phyloP scores from a whole-genome alignment of 2,113 vertebrate species.

The Cochlearius cochlearius region DNA sequence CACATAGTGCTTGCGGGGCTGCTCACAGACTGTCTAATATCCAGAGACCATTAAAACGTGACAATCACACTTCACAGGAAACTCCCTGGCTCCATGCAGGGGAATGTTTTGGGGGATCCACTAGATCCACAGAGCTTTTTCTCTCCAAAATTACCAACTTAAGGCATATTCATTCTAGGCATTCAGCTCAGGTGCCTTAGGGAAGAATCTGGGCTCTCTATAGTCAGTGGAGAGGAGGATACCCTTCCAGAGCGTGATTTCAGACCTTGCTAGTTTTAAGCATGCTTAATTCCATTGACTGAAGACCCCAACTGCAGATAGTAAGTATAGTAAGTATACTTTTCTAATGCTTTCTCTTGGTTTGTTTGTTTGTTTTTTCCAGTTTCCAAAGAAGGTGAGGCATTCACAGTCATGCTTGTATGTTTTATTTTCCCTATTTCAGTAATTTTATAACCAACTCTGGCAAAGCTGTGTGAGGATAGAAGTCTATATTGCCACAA shows the following conservation, averaged over 20 bases:
- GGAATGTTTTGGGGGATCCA: not conserved
- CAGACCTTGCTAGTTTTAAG: not conserved
- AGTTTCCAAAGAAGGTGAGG: not conserved
- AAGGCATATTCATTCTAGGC: not conserved
- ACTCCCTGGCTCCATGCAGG: not conserved
- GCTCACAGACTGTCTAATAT: not conserved
- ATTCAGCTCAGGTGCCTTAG: not conserved
- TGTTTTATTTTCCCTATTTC: not conserved
- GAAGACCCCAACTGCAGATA: not conserved
- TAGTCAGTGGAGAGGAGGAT: not conserved
- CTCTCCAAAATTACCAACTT: not conserved
- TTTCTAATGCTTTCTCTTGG: not conserved
- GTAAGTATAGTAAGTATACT: not conserved
- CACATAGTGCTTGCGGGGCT: not conserved
- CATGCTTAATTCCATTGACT: not conserved
- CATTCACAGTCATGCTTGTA: not conserved
- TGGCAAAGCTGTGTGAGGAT: not conserved
- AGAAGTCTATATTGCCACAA: not conserved
- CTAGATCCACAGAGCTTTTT: not conserved
- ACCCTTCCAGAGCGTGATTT: not conserved
- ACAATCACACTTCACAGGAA: not conserved
- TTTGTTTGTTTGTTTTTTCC: too few species aligned
- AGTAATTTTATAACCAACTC: not conserved
- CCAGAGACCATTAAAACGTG: not conserved
- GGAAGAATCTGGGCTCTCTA: not conserved